Evolutionary conservation across 2,797 vertebrate genomes (phyloP).

Genomic region (Bovichtus diacanthus): DNA sequence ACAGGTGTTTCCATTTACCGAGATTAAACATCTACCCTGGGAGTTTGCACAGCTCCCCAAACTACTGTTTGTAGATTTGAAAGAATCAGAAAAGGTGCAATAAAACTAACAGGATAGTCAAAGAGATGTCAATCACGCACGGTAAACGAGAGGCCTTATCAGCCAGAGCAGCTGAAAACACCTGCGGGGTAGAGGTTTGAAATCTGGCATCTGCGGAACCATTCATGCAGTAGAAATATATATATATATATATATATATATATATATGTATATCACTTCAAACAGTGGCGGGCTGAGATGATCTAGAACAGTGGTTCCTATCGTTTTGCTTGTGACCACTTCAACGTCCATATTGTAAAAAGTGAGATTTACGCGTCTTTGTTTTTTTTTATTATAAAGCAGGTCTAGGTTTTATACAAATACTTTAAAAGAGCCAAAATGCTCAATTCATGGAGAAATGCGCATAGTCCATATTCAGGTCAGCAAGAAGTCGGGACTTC

Average conservation of each 20-base stretch:
- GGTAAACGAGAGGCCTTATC: not conserved
- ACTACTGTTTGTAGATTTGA: conserved; percentile 13
- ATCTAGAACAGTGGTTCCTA: not conserved
- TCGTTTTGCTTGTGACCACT: not conserved
- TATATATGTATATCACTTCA: not conserved
- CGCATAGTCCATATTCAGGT: too few species aligned
- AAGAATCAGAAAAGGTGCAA: conserved; percentile 10
- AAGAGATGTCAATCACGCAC: conserved; percentile 16
- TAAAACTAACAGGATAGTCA: conserved; percentile 12
- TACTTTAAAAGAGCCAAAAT: too few species aligned
- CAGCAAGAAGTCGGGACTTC: too few species aligned
- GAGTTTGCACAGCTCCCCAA: not conserved
- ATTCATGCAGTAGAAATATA: not conserved
- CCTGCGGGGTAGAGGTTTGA: not conserved
- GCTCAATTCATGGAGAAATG: too few species aligned
- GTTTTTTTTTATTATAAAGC: too few species aligned
- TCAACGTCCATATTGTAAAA: too few species aligned
- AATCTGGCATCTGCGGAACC: conserved; percentile 9
- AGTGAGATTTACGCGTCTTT: too few species aligned
- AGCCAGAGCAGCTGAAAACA: not conserved
- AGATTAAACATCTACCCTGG: not conserved
- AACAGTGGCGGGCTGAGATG: not conserved
- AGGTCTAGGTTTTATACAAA: too few species aligned
- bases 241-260: too few species aligned
- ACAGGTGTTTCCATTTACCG: conserved; percentile 10